A percentile compares a stretch with the other conserved stretches of the same genome.
These are phyloP conservation scores for Phaetusa simplex DNA, from an alignment of 2,113 vertebrate species.

Conservation along the genomic window DNA sequence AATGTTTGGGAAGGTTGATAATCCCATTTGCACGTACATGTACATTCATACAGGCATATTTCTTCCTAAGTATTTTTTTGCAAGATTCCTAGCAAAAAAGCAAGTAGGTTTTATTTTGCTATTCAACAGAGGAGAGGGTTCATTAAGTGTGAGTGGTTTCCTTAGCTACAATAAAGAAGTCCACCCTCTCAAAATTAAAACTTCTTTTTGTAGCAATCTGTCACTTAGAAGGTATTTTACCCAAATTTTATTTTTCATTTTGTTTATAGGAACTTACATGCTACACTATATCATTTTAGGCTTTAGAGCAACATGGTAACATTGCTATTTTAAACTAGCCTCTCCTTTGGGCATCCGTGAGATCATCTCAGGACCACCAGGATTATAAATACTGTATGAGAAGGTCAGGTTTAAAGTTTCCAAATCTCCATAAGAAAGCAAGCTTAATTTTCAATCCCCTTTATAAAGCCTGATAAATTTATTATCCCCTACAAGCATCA, in stretches of 20 bases:
- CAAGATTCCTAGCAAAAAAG: neutral
- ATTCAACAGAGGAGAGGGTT: neutral
- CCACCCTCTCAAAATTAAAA: neutral
- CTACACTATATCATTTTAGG: neutral
- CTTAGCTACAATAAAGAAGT: neutral
- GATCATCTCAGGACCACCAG: slow-evolving; percentile 64
- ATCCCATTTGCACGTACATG: neutral
- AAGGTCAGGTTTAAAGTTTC: slow-evolving; percentile 78
- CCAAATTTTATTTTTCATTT: neutral
- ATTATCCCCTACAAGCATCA: slow-evolving; percentile 36
- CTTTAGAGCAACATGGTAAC: slow-evolving; percentile 34
- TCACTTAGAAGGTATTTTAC: neutral
- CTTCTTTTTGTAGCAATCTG: neutral
- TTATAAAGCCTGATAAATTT: slow-evolving; percentile 43
- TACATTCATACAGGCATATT: neutral
- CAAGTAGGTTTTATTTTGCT: neutral
- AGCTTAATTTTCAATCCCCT: slow-evolving; percentile 43
- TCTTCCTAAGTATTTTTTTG: neutral
- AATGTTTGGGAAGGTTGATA: neutral
- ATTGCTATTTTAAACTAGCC: slow-evolving; percentile 71
- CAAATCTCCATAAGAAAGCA: slow-evolving; percentile 65
- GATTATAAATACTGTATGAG: slow-evolving; percentile 76
- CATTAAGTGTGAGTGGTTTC: neutral
- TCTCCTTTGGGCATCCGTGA: slow-evolving; percentile 44
- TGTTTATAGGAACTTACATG: neutral